Conservation (phyloP, 2,888 invertebrate species). For the Drosophila siamana region DNA sequence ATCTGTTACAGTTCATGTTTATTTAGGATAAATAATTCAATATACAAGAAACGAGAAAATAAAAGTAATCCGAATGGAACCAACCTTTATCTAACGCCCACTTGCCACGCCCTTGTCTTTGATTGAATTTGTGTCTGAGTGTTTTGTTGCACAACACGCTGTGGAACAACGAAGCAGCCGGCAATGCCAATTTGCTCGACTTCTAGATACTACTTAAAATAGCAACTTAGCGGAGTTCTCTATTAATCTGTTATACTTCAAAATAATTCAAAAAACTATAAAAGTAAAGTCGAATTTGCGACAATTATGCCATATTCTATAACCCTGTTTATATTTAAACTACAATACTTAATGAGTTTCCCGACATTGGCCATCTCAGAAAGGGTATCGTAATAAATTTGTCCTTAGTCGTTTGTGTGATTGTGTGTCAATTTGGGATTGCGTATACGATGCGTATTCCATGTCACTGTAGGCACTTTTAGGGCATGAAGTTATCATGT, state of each 20-base stretch:
- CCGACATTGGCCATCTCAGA: background rate
- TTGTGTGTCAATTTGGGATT: constrained; percentile 15
- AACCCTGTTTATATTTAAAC: background rate
- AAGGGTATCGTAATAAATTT: constrained; percentile 28
- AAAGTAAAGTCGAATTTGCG: too few species aligned
- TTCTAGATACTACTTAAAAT: background rate
- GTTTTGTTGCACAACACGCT: constrained; percentile 48
- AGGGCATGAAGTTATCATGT: constrained; percentile 49
- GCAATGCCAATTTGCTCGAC: background rate
- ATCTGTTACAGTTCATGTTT: constrained; percentile 74
- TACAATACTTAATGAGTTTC: background rate
- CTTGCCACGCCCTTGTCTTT: constrained; percentile 58
- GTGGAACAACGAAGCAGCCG: constrained; percentile 42
- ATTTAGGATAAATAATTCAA: constrained; percentile 80
- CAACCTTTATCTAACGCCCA: constrained; percentile 52
- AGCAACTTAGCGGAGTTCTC: too few species aligned
- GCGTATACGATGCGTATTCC: constrained; percentile 13
- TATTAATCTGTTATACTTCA: too few species aligned
- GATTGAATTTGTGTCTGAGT: constrained; percentile 70
- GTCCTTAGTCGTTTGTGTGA: background rate
- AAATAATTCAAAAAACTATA: too few species aligned
- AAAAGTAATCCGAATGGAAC: constrained; percentile 45
- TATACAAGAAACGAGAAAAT: constrained; percentile 58
- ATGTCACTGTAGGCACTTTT: constrained; percentile 17
- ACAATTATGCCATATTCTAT: too few species aligned